Conservation (phyloP, 2,113 vertebrate genomes). For the Peromyscus californicus region DNA sequence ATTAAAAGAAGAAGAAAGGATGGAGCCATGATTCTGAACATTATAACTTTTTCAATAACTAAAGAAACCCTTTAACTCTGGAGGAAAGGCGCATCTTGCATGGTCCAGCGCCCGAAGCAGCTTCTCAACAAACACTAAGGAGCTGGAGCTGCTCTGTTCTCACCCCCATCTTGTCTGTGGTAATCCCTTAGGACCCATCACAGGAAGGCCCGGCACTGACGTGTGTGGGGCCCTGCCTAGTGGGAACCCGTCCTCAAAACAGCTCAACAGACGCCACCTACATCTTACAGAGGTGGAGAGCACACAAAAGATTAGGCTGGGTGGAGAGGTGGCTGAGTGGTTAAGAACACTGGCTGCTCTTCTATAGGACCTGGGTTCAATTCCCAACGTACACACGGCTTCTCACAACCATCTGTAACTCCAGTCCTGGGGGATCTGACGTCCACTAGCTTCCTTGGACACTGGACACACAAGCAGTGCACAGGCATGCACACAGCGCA, state of each 20-base stretch:
- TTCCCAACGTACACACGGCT: background rate
- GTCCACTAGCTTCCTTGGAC: background rate
- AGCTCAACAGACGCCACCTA: no score
- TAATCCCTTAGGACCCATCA: background rate
- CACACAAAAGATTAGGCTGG: fast-evolving
- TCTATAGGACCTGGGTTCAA: background rate
- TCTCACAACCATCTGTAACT: background rate
- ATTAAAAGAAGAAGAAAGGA: background rate
- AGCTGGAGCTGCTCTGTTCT: fast-evolving
- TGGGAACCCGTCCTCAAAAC: no score
- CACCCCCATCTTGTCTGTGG: no score
- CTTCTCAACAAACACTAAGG: fast-evolving
- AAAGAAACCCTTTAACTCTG: background rate
- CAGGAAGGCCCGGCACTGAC: background rate
- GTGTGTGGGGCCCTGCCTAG: fast-evolving
- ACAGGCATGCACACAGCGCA: background rate
- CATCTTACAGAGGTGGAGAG: fast-evolving
- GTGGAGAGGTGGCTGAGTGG: background rate
- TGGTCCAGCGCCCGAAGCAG: background rate
- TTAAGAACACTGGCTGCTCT: background rate
- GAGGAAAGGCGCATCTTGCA: fast-evolving
- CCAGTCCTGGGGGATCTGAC: background rate
- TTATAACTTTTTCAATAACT: background rate
- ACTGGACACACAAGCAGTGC: background rate
- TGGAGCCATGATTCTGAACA: background rate